Conservation (phyloP, 1,140 invertebrate genomes). For the Drosophila rhopaloa region DNA sequence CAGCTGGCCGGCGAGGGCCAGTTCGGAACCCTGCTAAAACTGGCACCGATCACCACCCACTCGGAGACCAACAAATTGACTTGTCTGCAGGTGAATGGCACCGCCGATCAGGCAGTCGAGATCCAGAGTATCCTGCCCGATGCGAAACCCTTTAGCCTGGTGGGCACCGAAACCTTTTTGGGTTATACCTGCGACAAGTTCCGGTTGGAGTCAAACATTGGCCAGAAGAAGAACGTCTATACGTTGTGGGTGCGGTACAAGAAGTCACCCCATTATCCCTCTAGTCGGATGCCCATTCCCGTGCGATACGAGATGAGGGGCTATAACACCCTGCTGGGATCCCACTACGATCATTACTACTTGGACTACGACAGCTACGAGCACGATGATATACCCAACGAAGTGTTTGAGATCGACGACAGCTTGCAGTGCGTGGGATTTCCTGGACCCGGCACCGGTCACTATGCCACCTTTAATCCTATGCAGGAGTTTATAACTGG, state of each 20-base stretch:
- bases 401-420: slow-evolving; percentile 89
- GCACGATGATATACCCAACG: slow-evolving; percentile 88
- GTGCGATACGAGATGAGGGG: slow-evolving; percentile 96
- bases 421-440: slow-evolving; percentile 91
- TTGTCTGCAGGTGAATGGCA: slow-evolving; percentile 95
- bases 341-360: slow-evolving; percentile 98
- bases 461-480: slow-evolving; percentile 94
- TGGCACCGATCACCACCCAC: slow-evolving; percentile 94
- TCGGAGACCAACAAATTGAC: slow-evolving; percentile 88
- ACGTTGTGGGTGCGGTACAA: slow-evolving; percentile 92
- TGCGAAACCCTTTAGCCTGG: slow-evolving; percentile 89
- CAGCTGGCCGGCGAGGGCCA: slow-evolving; percentile 88
- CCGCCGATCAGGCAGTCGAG: slow-evolving; percentile 86
- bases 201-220: slow-evolving; percentile 88
- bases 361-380: slow-evolving; percentile 92
- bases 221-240: slow-evolving; percentile 94
- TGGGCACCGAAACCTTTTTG: slow-evolving; percentile 88
- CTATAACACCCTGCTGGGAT: slow-evolving; percentile 95
- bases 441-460: slow-evolving; percentile 93
- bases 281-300: slow-evolving; percentile 86
- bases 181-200: slow-evolving; percentile 91
- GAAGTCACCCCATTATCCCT: slow-evolving; percentile 85
- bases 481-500: slow-evolving; percentile 95
- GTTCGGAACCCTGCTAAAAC: slow-evolving; percentile 92
- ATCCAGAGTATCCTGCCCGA: slow-evolving; percentile 94